Base-by-base conservation (phyloP, 2,797 vertebrate genomes). In the Delichon dasypus region DNA sequence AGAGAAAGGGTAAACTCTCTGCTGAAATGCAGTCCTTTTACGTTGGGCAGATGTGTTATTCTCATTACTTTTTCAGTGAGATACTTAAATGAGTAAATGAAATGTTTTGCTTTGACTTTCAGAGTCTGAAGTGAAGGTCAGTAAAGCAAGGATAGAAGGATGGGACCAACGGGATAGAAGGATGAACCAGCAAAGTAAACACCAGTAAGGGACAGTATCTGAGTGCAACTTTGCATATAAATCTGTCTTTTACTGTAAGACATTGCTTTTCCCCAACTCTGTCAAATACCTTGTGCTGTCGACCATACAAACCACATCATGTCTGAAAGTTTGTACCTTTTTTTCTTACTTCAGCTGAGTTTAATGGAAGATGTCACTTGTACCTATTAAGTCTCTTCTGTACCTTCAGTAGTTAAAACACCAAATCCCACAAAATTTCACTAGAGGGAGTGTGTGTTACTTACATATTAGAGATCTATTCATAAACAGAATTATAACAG, bases 361-460 rank as follows among this genome's bases (percentile, higher is more conserved):
- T 12, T 77, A 57, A 34, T 1, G 50, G 64, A 36, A 89, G 44
- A 21, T 58, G 26, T 2, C 17, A 30, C 7, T 88, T 72, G n/a
- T 88, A 18, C 27, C 11, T 76, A 4, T 34, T 30, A 61, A 44
- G 25, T 55, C 51, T 32, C 2, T 7, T 48, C 23, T 6, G 3
- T 61, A 18, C 16, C 34, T 53, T 73, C 32, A 22, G 13, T 42
- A 50, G 44, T 55, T 73, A 25, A 32, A 88, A 45, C 36, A 34
- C 53, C 25, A 57, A 82, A 73, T 95, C 15, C 60, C 77, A 44
- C 32, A 26, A 5, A 85, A 34, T 7, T 68, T 94, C 96, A 66
- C 90, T 93, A 95, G 95, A 92, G 93, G 95, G 94, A 85, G 95
- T 4, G 0, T 76, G 92, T 91, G 94, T 79, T 75, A 58, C 75